Percentiles rank a stretch among this genome's conserved stretches.
phyloP scores from a whole-genome alignment of 2,113 vertebrate genomes.

The Camelus dromedarius region DNA sequence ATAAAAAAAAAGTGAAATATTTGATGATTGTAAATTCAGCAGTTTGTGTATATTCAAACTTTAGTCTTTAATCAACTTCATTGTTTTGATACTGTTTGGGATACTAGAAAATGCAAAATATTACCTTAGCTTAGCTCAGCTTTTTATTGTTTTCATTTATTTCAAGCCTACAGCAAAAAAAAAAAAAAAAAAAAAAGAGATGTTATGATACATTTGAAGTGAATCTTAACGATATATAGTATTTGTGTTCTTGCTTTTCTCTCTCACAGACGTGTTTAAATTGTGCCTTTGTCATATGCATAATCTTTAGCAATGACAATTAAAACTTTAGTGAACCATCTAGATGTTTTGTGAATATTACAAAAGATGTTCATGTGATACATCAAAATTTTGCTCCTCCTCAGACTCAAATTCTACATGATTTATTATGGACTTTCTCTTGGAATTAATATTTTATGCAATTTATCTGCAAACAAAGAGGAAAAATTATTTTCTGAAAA shows the following conservation, averaged over 20 bases:
- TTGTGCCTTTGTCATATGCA: neutral
- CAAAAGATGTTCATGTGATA: neutral
- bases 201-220: conserved; percentile 48
- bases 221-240: neutral
- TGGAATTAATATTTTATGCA: neutral
- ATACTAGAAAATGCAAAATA: conserved; percentile 70
- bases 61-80: conserved; percentile 73
- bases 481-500: conserved; percentile 8
- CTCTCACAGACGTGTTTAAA: neutral
- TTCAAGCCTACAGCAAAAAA: neutral
- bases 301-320: neutral
- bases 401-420: neutral
- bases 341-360: neutral
- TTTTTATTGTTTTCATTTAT: conserved; percentile 60
- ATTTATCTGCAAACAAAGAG: neutral
- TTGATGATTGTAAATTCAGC: conserved; percentile 77
- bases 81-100: conserved; percentile 72
- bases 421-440: neutral
- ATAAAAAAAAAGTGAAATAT: conserved; percentile 82
- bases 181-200: neutral
- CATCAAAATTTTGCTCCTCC: neutral
- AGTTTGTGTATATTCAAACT: conserved; percentile 79
- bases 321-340: neutral
- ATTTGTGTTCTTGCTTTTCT: neutral
- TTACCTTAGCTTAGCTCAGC: neutral